Evolutionary conservation across 2,113 vertebrate genomes (phyloP).

Genomic region (Grallaria varia): DNA sequence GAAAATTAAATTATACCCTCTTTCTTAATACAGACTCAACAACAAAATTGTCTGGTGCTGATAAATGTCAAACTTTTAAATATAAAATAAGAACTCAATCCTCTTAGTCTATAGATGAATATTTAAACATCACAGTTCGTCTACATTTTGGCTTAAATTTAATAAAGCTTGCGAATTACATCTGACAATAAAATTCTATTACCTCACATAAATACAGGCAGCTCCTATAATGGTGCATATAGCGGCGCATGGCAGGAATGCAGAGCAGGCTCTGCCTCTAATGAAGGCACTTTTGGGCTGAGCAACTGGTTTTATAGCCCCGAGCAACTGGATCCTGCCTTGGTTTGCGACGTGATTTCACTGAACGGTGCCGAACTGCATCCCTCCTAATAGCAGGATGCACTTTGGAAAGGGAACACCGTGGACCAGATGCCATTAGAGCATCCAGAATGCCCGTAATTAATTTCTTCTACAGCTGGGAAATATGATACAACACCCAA

Average conservation of each 20-base stretch:
- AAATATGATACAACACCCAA: not conserved
- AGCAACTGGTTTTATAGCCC: constrained; percentile 35
- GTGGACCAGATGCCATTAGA: constrained; percentile 28
- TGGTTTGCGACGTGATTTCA: constrained; percentile 28
- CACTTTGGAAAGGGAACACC: constrained; percentile 51
- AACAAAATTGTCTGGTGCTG: not conserved
- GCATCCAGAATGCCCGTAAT: not conserved
- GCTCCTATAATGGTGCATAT: constrained; percentile 60
- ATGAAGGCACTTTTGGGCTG: not conserved
- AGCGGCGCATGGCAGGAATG: constrained; percentile 57
- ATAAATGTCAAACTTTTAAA: not conserved
- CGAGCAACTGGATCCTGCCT: not conserved
- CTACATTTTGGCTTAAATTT: not conserved
- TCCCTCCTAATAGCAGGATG: constrained; percentile 63
- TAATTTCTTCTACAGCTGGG: not conserved
- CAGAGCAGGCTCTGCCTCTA: not conserved
- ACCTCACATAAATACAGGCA: constrained; percentile 67
- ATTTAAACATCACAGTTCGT: not conserved
- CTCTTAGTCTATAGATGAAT: not conserved
- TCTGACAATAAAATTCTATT: constrained; percentile 43
- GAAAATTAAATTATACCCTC: not conserved
- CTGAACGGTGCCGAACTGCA: constrained; percentile 15
- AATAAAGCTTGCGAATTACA: not conserved
- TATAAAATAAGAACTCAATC: not conserved
- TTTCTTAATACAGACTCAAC: not conserved